Conservation (phyloP, 2,113 vertebrate species). For the Pangasianodon hypophthalmus region DNA sequence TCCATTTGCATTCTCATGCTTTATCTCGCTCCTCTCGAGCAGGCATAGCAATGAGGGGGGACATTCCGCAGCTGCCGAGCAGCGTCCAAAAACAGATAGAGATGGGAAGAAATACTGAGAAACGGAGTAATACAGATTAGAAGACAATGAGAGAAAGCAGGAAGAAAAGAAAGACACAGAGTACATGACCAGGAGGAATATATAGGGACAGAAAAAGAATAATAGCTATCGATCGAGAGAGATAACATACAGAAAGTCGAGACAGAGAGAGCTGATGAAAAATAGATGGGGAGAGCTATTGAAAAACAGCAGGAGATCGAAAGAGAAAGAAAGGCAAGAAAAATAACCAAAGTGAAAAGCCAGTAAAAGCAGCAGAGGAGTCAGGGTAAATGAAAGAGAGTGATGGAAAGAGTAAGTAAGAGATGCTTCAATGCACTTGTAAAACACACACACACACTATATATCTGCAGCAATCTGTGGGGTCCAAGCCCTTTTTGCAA, state of each 20-base stretch:
- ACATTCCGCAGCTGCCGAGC: conserved; percentile 54
- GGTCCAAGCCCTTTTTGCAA: background rate
- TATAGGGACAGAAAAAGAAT: background rate
- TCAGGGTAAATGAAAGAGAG: background rate
- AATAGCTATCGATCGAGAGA: background rate
- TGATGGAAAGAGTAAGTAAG: background rate
- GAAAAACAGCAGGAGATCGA: conserved; percentile 18
- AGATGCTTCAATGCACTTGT: background rate
- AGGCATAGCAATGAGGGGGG: conserved; percentile 65
- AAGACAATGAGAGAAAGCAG: background rate
- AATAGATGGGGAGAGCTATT: conserved; percentile 4
- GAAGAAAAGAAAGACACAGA: background rate
- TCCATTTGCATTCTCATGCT: conserved; percentile 57
- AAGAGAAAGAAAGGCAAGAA: background rate
- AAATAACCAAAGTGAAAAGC: background rate
- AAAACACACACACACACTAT: background rate
- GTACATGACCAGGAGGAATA: background rate
- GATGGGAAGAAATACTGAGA: background rate
- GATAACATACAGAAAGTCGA: background rate
- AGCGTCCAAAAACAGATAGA: background rate
- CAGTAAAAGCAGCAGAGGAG: background rate
- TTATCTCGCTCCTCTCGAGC: conserved; percentile 37
- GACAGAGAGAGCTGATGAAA: conserved; percentile 24
- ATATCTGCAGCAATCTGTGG: background rate
- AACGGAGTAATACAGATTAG: background rate